Evolutionary conservation across 1,140 invertebrate species (phyloP).

Genomic region (Maconellicoccus hirsutus): DNA sequence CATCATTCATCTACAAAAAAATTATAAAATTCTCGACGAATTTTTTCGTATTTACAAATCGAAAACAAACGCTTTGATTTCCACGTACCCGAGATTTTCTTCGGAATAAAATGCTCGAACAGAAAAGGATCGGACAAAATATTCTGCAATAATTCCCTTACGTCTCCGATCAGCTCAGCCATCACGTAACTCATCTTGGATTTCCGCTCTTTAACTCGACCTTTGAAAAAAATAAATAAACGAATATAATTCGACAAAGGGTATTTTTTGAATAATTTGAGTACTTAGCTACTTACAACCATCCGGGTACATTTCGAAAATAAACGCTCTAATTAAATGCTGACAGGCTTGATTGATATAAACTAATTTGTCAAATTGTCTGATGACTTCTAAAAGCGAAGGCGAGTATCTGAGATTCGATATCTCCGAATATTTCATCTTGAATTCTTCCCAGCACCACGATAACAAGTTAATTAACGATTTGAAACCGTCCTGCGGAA

Average conservation of each 20-base stretch:
- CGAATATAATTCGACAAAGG: constrained; percentile 6
- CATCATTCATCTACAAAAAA: too few species aligned
- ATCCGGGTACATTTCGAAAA: constrained; percentile 80
- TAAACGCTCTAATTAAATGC: constrained; percentile 67
- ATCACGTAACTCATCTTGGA: constrained; percentile 34
- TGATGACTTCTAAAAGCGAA: constrained; percentile 38
- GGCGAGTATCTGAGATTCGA: background rate
- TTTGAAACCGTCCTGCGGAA: constrained; percentile 28
- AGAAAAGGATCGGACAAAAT: constrained; percentile 60
- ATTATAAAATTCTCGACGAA: too few species aligned
- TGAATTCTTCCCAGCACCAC: constrained; percentile 16
- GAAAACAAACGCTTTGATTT: background rate
- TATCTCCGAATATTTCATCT: constrained; percentile 11
- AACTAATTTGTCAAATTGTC: constrained; percentile 69
- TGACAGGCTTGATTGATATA: constrained; percentile 76
- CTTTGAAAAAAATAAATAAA: background rate
- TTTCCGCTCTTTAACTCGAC: background rate
- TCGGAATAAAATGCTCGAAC: background rate
- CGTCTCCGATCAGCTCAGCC: constrained; percentile 76
- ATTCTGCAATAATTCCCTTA: constrained; percentile 62
- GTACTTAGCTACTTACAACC: constrained; percentile 35
- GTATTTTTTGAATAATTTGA: constrained; percentile 16
- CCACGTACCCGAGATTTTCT: background rate
- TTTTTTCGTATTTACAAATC: too few species aligned
- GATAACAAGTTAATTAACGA: constrained; percentile 15